Evolutionary conservation across 2,888 invertebrate species (phyloP).

Genomic region (Platypus cylindrus): DNA sequence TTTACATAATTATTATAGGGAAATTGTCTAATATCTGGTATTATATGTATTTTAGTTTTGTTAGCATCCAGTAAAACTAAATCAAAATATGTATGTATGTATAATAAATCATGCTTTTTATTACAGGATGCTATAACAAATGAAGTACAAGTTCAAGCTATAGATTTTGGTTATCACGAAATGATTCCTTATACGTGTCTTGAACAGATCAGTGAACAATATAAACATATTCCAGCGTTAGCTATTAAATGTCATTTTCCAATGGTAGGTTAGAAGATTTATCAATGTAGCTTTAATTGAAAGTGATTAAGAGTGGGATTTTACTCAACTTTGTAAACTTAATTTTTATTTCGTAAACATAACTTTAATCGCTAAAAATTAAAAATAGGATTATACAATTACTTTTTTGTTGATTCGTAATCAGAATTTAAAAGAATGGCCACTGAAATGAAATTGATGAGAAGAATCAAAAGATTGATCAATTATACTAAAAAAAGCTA

Average conservation of each 20-base stretch:
- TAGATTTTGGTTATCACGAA: slow-evolving; percentile 22
- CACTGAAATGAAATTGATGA: slow-evolving; percentile 11
- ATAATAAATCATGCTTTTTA: slow-evolving; percentile 7
- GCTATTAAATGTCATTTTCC: slow-evolving; percentile 23
- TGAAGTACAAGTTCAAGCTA: slow-evolving; percentile 18
- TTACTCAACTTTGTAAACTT: not conserved
- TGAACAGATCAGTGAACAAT: slow-evolving; percentile 15
- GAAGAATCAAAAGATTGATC: no score
- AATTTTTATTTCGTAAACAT: not conserved
- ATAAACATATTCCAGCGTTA: slow-evolving; percentile 19
- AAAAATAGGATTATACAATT: no score
- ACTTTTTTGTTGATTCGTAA: no score
- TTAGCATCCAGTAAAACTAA: no score
- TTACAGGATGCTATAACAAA: slow-evolving; percentile 17
- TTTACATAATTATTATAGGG: no score
- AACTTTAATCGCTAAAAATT: no score
- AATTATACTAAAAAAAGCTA: no score
- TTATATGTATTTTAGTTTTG: no score
- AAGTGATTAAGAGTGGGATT: not conserved
- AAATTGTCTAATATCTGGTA: no score
- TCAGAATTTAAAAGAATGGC: slow-evolving; percentile 19
- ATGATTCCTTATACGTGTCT: slow-evolving; percentile 17
- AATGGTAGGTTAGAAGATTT: slow-evolving; percentile 13
- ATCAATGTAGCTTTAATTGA: not conserved
- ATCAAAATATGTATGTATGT: no score